Evolutionary conservation across 2,113 vertebrate genomes (phyloP), one percentile per base, ranked within the genome.

Genomic region (Otus sunia): DNA sequence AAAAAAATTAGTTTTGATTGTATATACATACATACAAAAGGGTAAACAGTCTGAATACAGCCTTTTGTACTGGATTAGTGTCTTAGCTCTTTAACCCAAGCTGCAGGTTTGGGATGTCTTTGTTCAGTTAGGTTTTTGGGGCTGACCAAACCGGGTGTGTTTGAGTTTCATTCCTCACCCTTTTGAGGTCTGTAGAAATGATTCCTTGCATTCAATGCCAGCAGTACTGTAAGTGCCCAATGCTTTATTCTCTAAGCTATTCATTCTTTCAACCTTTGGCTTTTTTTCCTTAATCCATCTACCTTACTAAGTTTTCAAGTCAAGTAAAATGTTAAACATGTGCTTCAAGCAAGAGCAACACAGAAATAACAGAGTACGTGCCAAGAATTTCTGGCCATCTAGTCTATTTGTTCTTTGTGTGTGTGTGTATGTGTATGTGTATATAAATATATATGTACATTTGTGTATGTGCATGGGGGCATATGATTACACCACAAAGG

Each of bases 21-120:
- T 97, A 95, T 95, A 96, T 95, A 86, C 87, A 90, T 96, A 95
- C 88, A 93, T 90, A 96, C 92, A 98, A 92, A 96, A 84, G 85
- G 88, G 76, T 67, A 95, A 97, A 88, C 69, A 87, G 94, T 94
- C 88, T 92, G 90, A 96, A 94, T 85, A 86, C 87, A 88, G 68
- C 86, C 95, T 75, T 97, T 96, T 97, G 67, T 94, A 43, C 91
- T 95, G 81, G 95, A 94, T 96, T 95, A 96, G 92, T 97, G 95
- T 96, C 90, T 95, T 92, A 94, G 96, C 72, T 96, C 94, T 97
- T 97, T 96, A 96, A 93, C 82, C 84, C 71, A 71, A 96, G 96
- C 97, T 96, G 89, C 96, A 98, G 97, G 97, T 98, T 98, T 86
- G 97, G 96, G 97, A 98, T 96, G 95, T 97, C 98, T 98, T 98